Percentiles rank a stretch among this genome's conserved stretches.
phyloP scores from a whole-genome alignment of 2,113 vertebrate species.

The Ardeotis arabs region DNA sequence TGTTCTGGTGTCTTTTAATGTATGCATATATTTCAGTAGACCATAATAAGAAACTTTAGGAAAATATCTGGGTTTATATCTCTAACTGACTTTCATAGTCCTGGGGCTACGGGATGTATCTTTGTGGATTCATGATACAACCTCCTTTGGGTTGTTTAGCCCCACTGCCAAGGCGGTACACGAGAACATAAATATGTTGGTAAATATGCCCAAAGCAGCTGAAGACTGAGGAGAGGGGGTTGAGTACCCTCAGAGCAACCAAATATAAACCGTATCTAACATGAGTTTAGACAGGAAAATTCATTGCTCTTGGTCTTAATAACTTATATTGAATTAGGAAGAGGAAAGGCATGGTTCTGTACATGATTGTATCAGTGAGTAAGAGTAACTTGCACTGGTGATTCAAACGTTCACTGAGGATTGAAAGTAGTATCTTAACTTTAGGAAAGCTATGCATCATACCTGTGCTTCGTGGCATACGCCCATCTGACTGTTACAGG shows the following conservation, averaged over 20 bases:
- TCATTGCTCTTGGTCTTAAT: background rate
- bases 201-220: rapidly evolving
- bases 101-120: rapidly evolving
- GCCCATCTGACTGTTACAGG: background rate
- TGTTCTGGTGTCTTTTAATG: background rate
- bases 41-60: rapidly evolving
- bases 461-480: background rate
- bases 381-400: background rate
- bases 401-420: background rate
- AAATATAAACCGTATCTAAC: rapidly evolving
- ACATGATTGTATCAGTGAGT: background rate
- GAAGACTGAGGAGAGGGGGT: background rate
- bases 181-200: rapidly evolving
- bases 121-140: rapidly evolving
- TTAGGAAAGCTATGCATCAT: rapidly evolving
- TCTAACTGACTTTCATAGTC: background rate
- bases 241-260: background rate
- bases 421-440: rapidly evolving
- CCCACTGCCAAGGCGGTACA: rapidly evolving
- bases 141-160: background rate
- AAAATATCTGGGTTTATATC: background rate
- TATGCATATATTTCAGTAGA: background rate
- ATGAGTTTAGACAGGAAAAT: background rate
- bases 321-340: background rate
- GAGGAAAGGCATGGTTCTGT: background rate